Percentiles rank a stretch among this genome's conserved stretches.
phyloP scores from a whole-genome alignment of 2,797 vertebrate genomes.

The Cyclura pinguis region DNA sequence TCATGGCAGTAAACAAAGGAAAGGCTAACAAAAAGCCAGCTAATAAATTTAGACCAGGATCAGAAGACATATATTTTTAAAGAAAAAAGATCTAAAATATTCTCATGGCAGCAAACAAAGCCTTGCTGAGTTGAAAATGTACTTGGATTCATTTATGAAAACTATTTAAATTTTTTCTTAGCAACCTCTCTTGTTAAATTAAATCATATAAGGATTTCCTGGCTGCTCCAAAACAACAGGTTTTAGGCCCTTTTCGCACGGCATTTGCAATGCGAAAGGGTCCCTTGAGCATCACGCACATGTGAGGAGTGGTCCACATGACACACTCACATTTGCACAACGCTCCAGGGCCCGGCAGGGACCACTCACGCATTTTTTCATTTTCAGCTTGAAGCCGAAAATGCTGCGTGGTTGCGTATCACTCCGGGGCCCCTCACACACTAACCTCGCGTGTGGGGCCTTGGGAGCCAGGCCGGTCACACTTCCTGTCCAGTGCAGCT shows the following conservation, averaged over 20 bases:
- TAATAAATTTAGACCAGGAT: conserved; percentile 24
- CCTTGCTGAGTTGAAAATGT: not conserved
- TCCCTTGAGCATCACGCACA: too few species aligned
- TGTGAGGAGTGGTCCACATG: too few species aligned
- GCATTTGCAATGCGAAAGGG: too few species aligned
- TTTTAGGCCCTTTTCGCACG: not conserved
- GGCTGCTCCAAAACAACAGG: not conserved
- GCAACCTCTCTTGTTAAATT: not conserved
- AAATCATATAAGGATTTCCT: conserved; percentile 7
- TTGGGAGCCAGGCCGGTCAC: too few species aligned
- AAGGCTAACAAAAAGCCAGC: conserved; percentile 16
- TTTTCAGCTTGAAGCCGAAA: too few species aligned
- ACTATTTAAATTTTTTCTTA: not conserved
- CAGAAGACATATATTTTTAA: not conserved
- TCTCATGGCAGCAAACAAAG: not conserved
- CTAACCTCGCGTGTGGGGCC: too few species aligned
- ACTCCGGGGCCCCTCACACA: too few species aligned
- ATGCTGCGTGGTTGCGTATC: too few species aligned
- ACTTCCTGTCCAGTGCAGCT: too few species aligned
- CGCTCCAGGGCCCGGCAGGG: too few species aligned
- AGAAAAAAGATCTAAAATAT: not conserved
- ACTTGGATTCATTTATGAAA: not conserved
- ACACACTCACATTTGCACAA: too few species aligned
- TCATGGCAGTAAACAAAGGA: not conserved
- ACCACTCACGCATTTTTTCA: too few species aligned